phyloP scores from a whole-genome alignment of 2,113 vertebrate species.

The Scomber colias region DNA sequence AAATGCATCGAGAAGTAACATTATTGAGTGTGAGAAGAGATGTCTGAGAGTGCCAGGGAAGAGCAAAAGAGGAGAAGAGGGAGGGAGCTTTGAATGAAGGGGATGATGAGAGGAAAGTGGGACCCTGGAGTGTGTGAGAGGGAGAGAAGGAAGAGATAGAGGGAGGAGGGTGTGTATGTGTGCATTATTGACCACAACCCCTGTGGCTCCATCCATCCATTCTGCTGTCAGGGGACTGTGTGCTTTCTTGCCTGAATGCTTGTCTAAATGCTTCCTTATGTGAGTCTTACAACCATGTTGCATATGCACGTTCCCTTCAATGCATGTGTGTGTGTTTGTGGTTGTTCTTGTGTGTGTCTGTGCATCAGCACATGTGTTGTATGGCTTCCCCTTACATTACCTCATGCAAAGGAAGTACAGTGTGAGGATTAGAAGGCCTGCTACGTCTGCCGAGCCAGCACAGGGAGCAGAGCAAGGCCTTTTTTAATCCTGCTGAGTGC shows the following conservation, averaged over 20 bases:
- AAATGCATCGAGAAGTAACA: constrained; percentile 58
- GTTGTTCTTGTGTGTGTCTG: constrained; percentile 27
- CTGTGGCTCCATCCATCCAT: constrained; percentile 71
- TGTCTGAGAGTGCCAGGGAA: constrained; percentile 41
- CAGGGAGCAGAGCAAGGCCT: constrained; percentile 63
- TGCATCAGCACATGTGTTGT: constrained; percentile 62
- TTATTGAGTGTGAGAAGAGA: constrained; percentile 61
- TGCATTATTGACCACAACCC: constrained; percentile 74
- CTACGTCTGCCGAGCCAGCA: constrained; percentile 75
- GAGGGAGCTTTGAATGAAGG: constrained; percentile 61
- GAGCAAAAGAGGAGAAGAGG: constrained; percentile 20
- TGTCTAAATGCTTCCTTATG: constrained; percentile 28
- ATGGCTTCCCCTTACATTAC: constrained; percentile 62
- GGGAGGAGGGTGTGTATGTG: constrained; percentile 49
- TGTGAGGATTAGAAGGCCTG: constrained; percentile 74
- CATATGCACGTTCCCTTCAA: background rate
- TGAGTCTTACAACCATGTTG: constrained; percentile 3
- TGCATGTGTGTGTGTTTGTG: constrained; percentile 3
- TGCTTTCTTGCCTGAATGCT: constrained; percentile 21
- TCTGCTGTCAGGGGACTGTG: constrained; percentile 51
- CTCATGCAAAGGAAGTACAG: constrained; percentile 69
- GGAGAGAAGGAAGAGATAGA: constrained; percentile 27
- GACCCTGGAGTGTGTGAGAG: constrained; percentile 54
- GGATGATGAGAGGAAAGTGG: constrained; percentile 64
- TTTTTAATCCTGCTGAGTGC: constrained; percentile 80